Evolutionary conservation across 2,797 vertebrate genomes (phyloP).

Genomic region (Poecile montanus): DNA sequence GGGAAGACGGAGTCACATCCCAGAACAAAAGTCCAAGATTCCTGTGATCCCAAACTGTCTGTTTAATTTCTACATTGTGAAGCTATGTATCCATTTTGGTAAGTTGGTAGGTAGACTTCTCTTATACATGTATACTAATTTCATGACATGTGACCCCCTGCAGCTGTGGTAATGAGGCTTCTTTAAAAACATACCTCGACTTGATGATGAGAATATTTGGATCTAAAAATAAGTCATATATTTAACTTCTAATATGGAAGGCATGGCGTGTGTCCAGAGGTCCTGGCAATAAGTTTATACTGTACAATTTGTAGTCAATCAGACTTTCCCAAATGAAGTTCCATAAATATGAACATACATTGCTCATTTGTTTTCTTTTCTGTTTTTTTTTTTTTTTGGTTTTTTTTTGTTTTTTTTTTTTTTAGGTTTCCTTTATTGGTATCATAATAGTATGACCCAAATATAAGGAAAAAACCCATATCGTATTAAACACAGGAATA

Average conservation of each 20-base stretch:
- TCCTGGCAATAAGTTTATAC: constrained; percentile 26
- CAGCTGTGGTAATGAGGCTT: constrained; percentile 27
- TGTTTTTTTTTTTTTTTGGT: not conserved
- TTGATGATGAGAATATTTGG: constrained; percentile 49
- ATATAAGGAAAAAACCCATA: constrained; percentile 50
- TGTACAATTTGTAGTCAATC: constrained; percentile 49
- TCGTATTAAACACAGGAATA: constrained; percentile 62
- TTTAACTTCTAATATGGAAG: constrained; percentile 43
- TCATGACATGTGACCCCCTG: not conserved
- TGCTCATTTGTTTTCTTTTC: constrained; percentile 36
- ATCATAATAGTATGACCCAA: constrained; percentile 56
- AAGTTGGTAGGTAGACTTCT: not conserved
- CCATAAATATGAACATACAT: constrained; percentile 47
- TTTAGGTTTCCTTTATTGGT: constrained; percentile 55
- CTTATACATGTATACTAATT: not conserved
- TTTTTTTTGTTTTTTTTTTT: not conserved
- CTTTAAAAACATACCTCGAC: constrained; percentile 45
- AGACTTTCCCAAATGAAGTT: constrained; percentile 40
- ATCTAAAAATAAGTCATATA: constrained; percentile 57
- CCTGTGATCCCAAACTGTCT: not conserved
- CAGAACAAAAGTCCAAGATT: not conserved
- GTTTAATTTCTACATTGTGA: not conserved
- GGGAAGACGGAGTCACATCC: not conserved
- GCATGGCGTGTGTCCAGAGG: constrained; percentile 10
- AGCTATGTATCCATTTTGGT: not conserved